Evolutionary conservation across 2,888 invertebrate genomes (phyloP).

Genomic region (Chouioia cunea): DNA sequence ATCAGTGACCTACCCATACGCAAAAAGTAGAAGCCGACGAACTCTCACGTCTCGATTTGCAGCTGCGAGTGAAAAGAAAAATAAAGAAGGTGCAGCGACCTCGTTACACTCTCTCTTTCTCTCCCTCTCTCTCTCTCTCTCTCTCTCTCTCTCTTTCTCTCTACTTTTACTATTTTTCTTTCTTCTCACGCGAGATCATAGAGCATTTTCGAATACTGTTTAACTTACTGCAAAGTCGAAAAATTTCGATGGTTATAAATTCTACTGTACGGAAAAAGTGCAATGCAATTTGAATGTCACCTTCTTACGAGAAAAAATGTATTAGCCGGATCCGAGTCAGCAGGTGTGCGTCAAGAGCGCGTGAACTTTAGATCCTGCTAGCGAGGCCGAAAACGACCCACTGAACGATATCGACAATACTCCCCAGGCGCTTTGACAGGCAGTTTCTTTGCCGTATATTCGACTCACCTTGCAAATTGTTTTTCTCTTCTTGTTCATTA

Average conservation of each 20-base stretch:
- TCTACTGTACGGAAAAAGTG: too few relatives aligned
- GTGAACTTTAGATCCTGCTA: constrained; percentile 40
- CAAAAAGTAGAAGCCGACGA: constrained; percentile 1
- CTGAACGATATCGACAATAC: constrained; percentile 29
- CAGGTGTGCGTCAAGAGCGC: constrained; percentile 7
- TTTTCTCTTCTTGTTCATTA: neutral
- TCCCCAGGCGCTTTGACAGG: neutral
- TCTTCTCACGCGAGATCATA: constrained; percentile 43
- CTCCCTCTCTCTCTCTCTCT: constrained; percentile 43
- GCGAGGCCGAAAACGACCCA: constrained; percentile 44
- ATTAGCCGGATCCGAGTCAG: constrained; percentile 39
- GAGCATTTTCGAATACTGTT: too few relatives aligned
- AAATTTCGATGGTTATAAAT: too few relatives aligned
- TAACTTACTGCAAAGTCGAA: too few relatives aligned
- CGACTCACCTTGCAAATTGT: too few relatives aligned
- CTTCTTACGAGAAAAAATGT: too few relatives aligned
- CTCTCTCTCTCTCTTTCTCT: constrained; percentile 41
- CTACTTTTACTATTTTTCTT: constrained; percentile 63
- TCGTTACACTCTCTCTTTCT: constrained; percentile 48
- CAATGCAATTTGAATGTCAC: too few relatives aligned
- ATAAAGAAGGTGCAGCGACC: constrained; percentile 53
- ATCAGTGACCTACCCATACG: too few relatives aligned
- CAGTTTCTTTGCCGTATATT: constrained; percentile 12
- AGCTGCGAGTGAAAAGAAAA: neutral
- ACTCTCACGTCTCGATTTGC: neutral